Evolutionary conservation across 2,888 invertebrate genomes (phyloP), one percentile per base, ranked within the genome.

Genomic region (Cerceris rybyensis): DNA sequence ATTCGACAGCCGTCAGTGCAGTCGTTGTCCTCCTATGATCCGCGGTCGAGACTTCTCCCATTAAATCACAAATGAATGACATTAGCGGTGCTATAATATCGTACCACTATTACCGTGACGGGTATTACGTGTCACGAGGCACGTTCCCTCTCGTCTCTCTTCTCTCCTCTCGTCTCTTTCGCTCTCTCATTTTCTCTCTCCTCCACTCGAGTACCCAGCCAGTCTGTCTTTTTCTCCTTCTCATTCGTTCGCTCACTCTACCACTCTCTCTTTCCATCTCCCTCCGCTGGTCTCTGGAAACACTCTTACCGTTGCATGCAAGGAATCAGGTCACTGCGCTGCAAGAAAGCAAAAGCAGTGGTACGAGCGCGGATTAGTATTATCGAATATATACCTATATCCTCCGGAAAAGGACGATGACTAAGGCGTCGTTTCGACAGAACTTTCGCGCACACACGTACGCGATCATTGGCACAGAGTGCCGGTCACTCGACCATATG

Each of bases 281-380:
- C 83, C 82, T 75, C 82, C 78, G 75, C 84, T 87, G 57, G 64
- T 76, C 87, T 83, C 87, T 84, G 86, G 88, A 91, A 90, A 90
- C 90, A 90, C 91, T 91, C 91, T 90, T 89, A 91, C 90, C 88
- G 88, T 89, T 88, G 89, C 89, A 88, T 84, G 87, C 89, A 90
- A 88, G 89, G 90, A 92, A 92, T 92, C 91, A 92, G 92, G 92
- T 92, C 92, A 92, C 90, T 89, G 91, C 89, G 90, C 91, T 88
- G 89, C 88, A 91, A 91, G 92, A 92, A 92, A 92, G 92, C 89
- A 90, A 88, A 86, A 91, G 89, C 88, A 85, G 86, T 87, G 87
- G 70, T 76, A 79, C 75, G 72, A 85, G 87, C 86, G 84, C 87
- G 88, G 90, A 90, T 91, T 91, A 89, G 90, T 91, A 91, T 91